Conservation (phyloP, 2,888 invertebrate species). For the Coenonympha glycerion region DNA sequence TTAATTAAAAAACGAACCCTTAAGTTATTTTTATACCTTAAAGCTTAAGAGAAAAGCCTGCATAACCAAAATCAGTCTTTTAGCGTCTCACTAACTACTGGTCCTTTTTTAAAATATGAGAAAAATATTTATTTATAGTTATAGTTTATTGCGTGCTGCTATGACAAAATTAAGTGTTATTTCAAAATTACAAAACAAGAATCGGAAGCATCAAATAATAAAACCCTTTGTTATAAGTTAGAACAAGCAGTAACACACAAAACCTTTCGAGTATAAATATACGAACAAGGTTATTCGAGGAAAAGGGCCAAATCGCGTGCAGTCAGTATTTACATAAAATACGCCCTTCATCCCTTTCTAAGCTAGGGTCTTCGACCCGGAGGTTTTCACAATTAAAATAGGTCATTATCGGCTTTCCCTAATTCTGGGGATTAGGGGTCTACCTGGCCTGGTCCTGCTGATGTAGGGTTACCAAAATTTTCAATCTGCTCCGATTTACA, state of each 20-base stretch:
- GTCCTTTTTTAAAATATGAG: too few relatives aligned
- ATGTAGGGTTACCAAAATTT: constrained; percentile 33
- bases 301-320: constrained; percentile 12
- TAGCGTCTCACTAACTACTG: too few relatives aligned
- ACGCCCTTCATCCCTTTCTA: constrained; percentile 28
- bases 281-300: neutral
- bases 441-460: constrained; percentile 39
- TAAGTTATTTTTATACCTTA: too few relatives aligned
- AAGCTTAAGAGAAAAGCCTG: too few relatives aligned
- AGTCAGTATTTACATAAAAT: constrained; percentile 17
- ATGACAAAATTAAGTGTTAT: too few relatives aligned
- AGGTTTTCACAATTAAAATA: constrained; percentile 52
- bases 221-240: neutral
- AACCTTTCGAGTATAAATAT: neutral
- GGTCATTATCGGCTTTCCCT: constrained; percentile 53
- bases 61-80: too few relatives aligned
- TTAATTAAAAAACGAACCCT: too few relatives aligned
- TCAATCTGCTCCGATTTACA: constrained; percentile 3
- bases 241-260: neutral
- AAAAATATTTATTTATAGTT: too few relatives aligned
- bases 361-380: constrained; percentile 31
- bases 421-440: constrained; percentile 51
- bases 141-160: too few relatives aligned
- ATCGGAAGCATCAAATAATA: neutral
- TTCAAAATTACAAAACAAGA: too few relatives aligned